Evolutionary conservation across 2,888 invertebrate genomes (phyloP), one percentile per base, ranked within the genome.

Genomic region (Teleiodes luculella): DNA sequence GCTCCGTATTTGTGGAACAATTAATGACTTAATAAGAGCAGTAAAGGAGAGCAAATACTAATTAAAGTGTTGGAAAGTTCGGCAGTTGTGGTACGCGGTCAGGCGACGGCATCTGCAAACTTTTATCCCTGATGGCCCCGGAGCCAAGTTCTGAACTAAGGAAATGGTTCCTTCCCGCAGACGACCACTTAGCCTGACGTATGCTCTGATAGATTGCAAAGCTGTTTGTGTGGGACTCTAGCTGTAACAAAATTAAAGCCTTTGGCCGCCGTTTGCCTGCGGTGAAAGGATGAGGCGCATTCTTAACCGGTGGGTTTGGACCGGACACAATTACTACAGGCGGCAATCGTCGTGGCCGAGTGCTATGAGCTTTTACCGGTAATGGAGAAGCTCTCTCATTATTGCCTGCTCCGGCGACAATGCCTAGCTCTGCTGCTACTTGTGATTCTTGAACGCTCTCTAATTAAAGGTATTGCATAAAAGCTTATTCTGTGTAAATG

Each of bases 241-340:
- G 18, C 39, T 41, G 11, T 41, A 61, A 56, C 49, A 58, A 61
- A 66, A 65, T 65, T 66, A 60, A 57, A 63, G 62, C 56, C 61
- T 41, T 41, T 30, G 8, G 24, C 58, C 61, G 61, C 64, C 64
- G 62, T 64, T 64, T 58, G 51, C 54, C 57, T 59, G 60, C 47
- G 52, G 55, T 57, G 56, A 56, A 54, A 62, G 56, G 59, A 63
- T 63, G 58, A 64, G 64, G 62, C 64, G 67, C 74, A 74, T 73
- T 70, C 70, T 70, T 72, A 67, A 70, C 68, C 58, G 28, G 24
- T 53, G 59, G 59, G 56, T 64, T 67, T 68, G 67, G 66, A 68
- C 77, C 86, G 86, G 87, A 88, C 76, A 80, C 83, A 87, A 88
- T 88, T 88, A 88, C 80, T 88, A 88, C 80, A 85, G 84, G 66